A percentile compares a stretch with the other conserved stretches of the same genome.
Evolutionary conservation across 2,888 invertebrate genomes (phyloP).

Genomic region (Eumacrocentrus americanus): DNA sequence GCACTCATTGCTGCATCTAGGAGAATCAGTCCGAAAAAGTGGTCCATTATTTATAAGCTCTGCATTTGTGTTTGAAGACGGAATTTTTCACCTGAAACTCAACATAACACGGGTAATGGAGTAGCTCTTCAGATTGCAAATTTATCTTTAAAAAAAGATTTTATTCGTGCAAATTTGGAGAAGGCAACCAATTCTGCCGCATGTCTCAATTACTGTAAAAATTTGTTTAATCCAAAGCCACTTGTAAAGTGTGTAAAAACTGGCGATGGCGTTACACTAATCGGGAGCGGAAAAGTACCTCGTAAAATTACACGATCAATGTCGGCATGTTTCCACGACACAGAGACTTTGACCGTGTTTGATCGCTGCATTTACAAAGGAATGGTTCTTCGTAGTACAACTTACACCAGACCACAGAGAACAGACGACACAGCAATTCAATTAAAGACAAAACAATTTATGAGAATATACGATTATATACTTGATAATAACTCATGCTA

Average conservation of each 20-base stretch:
- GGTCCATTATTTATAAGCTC: constrained; percentile 30
- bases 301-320: not conserved
- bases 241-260: constrained; percentile 2
- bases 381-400: constrained; percentile 23
- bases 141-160: not conserved
- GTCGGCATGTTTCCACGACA: not conserved
- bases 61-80: constrained; percentile 27
- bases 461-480: constrained; percentile 19
- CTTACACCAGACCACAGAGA: constrained; percentile 20
- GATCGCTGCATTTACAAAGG: constrained; percentile 17
- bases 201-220: constrained; percentile 23
- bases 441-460: constrained; percentile 14
- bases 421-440: constrained; percentile 27
- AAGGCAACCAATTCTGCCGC: not conserved
- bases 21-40: constrained; percentile 19
- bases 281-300: not conserved
- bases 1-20: constrained; percentile 26
- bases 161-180: constrained; percentile 12
- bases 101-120: constrained; percentile 15
- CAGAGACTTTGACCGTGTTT: constrained; percentile 1
- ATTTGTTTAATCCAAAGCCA: constrained; percentile 8
- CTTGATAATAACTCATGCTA: constrained; percentile 18
- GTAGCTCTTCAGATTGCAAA: constrained; percentile 24
- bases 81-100: constrained; percentile 23
- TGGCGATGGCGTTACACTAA: constrained; percentile 8